These are phyloP conservation scores for Aldrovandia affinis DNA, from an alignment of 2,797 vertebrate genomes.

Conservation along the genomic window DNA sequence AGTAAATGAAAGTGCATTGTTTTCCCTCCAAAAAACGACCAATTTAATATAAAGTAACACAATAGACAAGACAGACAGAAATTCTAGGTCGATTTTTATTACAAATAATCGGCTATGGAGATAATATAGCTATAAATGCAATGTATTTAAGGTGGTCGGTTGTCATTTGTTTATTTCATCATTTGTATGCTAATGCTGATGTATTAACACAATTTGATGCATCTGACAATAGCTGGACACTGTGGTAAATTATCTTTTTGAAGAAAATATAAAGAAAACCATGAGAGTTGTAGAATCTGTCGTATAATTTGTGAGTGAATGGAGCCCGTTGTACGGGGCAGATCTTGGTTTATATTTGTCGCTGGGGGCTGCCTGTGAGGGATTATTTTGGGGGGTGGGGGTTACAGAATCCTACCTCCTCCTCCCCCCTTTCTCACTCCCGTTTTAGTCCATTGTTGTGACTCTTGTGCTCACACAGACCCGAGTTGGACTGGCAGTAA, in stretches of 20 bases:
- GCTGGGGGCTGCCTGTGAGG: conserved; percentile 39
- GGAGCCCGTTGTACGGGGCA: conserved; percentile 8
- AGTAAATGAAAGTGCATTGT: conserved; percentile 39
- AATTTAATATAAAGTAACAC: not conserved
- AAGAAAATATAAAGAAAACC: not conserved
- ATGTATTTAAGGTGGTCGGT: not conserved
- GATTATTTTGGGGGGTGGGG: conserved; percentile 55
- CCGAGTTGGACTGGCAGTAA: conserved; percentile 45
- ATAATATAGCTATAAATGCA: not conserved
- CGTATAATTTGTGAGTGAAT: conserved; percentile 4
- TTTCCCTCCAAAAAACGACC: conserved; percentile 21
- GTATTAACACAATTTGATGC: not conserved
- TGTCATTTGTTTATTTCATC: not conserved
- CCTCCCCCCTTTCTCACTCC: conserved; percentile 32
- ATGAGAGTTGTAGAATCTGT: not conserved
- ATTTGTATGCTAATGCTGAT: not conserved
- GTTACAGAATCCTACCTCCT: conserved; percentile 51
- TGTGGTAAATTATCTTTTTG: not conserved
- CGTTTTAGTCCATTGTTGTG: conserved; percentile 75
- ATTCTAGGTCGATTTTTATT: too few relatives aligned
- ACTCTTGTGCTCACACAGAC: conserved; percentile 55
- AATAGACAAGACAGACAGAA: not conserved
- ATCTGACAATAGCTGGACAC: not conserved
- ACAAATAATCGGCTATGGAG: not conserved
- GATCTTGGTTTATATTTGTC: conserved; percentile 42